Evolutionary conservation across 1,140 invertebrate species (phyloP).

Genomic region (Lethocerus indicus): DNA sequence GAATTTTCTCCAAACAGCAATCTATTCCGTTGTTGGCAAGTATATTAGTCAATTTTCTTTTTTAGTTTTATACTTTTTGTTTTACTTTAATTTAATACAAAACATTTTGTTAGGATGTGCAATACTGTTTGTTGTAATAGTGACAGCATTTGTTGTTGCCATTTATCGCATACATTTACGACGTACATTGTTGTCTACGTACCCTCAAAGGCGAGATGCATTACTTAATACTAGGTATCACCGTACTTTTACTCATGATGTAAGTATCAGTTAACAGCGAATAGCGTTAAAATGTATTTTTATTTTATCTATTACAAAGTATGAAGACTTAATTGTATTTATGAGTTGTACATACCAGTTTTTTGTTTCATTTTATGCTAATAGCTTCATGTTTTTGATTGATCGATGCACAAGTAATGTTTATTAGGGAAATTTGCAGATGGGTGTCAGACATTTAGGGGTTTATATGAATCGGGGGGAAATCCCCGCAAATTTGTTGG

Average conservation of each 20-base stretch:
- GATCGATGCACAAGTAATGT: neutral
- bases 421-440: neutral
- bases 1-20: constrained; percentile 27
- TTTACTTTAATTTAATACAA: neutral
- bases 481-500: constrained; percentile 18
- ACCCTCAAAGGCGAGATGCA: constrained; percentile 9
- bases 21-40: constrained; percentile 28
- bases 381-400: neutral
- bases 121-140: constrained; percentile 29
- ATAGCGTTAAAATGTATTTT: neutral
- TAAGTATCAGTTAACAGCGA: neutral
- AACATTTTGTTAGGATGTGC: constrained; percentile 24
- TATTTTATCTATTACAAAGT: neutral
- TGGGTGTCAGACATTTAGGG: constrained; percentile 19
- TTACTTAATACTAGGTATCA: neutral
- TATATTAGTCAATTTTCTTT: neutral
- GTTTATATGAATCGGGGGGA: constrained; percentile 18
- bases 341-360: neutral
- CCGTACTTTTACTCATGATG: neutral
- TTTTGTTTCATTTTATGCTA: too few species aligned
- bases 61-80: neutral
- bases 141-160: constrained; percentile 27
- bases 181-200: constrained; percentile 20
- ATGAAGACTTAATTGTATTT: neutral
- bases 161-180: constrained; percentile 28